phyloP scores from a whole-genome alignment of 2,113 vertebrate species.

The Fulica atra region DNA sequence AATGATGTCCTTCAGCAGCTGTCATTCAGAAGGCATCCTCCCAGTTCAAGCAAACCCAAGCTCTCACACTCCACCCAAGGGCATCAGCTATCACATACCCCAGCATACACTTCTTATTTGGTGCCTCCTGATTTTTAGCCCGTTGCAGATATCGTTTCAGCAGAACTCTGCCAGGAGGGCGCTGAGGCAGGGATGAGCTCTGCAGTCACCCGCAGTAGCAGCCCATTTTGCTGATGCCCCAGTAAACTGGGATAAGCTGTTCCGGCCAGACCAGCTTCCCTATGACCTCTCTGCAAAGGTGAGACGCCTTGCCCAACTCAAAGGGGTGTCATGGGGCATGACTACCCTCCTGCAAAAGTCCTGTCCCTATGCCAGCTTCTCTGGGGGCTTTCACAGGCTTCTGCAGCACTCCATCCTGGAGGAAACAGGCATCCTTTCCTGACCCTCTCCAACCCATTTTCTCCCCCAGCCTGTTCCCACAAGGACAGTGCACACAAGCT shows the following conservation, averaged over 20 bases:
- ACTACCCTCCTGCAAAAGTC: neutral
- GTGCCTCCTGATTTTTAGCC: neutral
- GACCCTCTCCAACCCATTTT: neutral
- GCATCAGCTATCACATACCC: neutral
- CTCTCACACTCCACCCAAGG: neutral
- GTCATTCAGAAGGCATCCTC: neutral
- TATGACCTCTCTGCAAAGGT: neutral
- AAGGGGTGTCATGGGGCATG: no score
- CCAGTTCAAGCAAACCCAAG: neutral
- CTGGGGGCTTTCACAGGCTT: neutral
- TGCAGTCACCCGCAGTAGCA: neutral
- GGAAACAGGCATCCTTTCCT: neutral
- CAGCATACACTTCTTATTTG: neutral
- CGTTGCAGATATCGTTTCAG: neutral
- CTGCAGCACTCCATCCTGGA: neutral
- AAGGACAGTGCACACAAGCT: neutral
- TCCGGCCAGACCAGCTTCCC: neutral
- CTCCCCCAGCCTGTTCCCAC: neutral
- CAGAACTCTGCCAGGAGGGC: neutral
- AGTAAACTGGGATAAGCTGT: neutral
- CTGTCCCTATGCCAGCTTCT: fast-evolving
- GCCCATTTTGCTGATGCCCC: neutral
- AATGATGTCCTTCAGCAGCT: fast-evolving
- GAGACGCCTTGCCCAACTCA: no score
- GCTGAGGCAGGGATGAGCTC: neutral